Percentiles rank a stretch among this genome's conserved stretches.
These are phyloP conservation scores for Malthinus flaveolus DNA, from an alignment of 2,888 invertebrate species.

Conservation along the genomic window DNA sequence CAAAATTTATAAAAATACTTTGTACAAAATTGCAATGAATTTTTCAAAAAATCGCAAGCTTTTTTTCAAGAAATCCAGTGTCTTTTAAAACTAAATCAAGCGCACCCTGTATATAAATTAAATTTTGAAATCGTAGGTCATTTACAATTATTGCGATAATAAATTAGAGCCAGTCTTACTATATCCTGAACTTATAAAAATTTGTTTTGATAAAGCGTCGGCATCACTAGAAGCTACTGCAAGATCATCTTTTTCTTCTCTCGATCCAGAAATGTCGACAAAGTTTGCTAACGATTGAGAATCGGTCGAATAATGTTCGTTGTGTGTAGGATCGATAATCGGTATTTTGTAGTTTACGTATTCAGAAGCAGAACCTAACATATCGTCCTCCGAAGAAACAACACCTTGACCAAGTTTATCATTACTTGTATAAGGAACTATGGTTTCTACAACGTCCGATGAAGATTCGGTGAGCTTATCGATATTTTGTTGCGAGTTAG, in stretches of 20 bases:
- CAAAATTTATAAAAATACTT: constrained; percentile 14
- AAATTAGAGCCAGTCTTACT: constrained; percentile 44
- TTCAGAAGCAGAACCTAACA: constrained; percentile 40
- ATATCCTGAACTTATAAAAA: constrained; percentile 41
- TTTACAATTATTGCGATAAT: constrained; percentile 12
- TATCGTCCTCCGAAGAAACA: constrained; percentile 18
- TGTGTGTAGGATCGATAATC: constrained; percentile 39
- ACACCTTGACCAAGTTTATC: constrained; percentile 12
- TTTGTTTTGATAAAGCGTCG: constrained; percentile 13
- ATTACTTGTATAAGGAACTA: constrained; percentile 38
- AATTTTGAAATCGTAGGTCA: constrained; percentile 2
- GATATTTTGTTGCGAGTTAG: constrained; percentile 61
- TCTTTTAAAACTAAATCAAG: constrained; percentile 15
- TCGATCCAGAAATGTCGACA: constrained; percentile 40
- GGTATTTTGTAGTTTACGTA: constrained; percentile 41
- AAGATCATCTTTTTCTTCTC: constrained; percentile 36
- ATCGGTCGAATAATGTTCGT: constrained; percentile 39
- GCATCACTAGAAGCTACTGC: constrained; percentile 33
- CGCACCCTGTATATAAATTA: constrained; percentile 21
- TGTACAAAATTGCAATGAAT: constrained; percentile 26
- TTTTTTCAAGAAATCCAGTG: constrained; percentile 22
- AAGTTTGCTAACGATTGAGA: constrained; percentile 44
- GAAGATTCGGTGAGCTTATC: constrained; percentile 34
- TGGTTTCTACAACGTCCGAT: constrained; percentile 45
- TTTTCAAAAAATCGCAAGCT: constrained; percentile 22